Conservation (phyloP, 2,888 invertebrate genomes). For the Eupithecia subfuscata region DNA sequence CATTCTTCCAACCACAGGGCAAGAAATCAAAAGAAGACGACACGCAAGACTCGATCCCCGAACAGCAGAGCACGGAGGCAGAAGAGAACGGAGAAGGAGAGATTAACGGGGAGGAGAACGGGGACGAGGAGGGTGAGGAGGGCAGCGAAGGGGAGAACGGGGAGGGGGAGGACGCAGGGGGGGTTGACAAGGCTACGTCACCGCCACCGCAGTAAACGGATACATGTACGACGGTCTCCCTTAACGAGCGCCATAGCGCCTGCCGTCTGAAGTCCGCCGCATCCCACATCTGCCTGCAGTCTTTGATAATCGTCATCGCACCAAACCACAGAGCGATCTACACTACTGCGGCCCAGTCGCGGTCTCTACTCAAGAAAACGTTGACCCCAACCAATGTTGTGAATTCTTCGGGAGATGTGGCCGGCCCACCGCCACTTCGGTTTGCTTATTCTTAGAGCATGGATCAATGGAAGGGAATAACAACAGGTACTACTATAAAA, state of each 20-base stretch:
- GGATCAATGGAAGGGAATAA: not conserved
- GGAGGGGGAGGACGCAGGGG: conserved; percentile 50
- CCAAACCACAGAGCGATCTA: too few species aligned
- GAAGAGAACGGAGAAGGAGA: conserved; percentile 58
- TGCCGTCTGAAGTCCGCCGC: too few species aligned
- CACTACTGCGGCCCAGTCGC: too few species aligned
- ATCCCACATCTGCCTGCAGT: too few species aligned
- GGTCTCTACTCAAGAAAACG: too few species aligned
- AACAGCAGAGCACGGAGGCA: conserved; percentile 55
- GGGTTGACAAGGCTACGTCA: conserved; percentile 81
- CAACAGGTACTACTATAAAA: not conserved
- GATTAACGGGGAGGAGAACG: conserved; percentile 58
- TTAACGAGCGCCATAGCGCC: not conserved
- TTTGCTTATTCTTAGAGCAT: not conserved
- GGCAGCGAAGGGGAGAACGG: conserved; percentile 55
- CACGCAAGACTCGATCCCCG: conserved; percentile 54
- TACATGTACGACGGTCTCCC: not conserved
- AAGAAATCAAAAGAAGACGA: conserved; percentile 70
- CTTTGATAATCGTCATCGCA: too few species aligned
- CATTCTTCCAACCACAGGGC: conserved; percentile 50
- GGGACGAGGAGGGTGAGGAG: conserved; percentile 58
- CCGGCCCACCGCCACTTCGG: not conserved
- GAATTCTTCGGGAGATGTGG: too few species aligned
- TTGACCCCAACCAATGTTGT: too few species aligned
- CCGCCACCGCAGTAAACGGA: conserved; percentile 65